phyloP scores from a whole-genome alignment of 2,797 vertebrate genomes.

The Carcharodon carcharias region DNA sequence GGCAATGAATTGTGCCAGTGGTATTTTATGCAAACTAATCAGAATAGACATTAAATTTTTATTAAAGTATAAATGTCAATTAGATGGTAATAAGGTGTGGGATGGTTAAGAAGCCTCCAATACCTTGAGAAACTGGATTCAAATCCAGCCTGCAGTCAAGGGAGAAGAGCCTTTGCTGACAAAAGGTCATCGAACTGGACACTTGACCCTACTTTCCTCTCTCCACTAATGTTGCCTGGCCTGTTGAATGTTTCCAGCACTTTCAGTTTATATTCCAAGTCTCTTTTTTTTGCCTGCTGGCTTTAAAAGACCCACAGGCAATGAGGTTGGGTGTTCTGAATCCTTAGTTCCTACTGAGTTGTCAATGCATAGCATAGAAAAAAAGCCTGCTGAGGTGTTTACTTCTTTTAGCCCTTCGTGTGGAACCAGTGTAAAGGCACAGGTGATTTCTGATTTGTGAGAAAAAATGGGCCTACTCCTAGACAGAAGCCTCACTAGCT shows the following conservation, averaged over 20 bases:
- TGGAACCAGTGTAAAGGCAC: neutral
- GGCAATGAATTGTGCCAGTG: neutral
- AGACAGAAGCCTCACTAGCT: neutral
- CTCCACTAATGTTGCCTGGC: neutral
- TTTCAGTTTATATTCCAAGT: neutral
- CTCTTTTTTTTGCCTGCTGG: neutral
- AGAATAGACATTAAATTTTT: conserved; percentile 1
- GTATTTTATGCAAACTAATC: conserved; percentile 29
- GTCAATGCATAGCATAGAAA: neutral
- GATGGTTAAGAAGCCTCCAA: neutral
- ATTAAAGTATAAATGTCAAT: conserved; percentile 24
- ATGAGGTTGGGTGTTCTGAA: neutral
- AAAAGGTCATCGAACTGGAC: neutral
- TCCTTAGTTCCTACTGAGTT: neutral
- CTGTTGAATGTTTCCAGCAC: neutral
- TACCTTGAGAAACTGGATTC: neutral
- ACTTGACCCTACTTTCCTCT: neutral
- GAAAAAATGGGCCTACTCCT: no score
- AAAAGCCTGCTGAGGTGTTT: neutral
- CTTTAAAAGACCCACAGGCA: neutral
- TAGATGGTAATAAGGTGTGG: conserved; percentile 21
- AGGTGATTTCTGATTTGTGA: neutral
- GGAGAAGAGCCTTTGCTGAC: neutral
- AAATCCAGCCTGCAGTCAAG: neutral
- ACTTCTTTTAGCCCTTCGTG: neutral